Evolutionary conservation across 2,797 vertebrate species (phyloP), one percentile per base, ranked within the genome.

Genomic region (Falco rusticolus): DNA sequence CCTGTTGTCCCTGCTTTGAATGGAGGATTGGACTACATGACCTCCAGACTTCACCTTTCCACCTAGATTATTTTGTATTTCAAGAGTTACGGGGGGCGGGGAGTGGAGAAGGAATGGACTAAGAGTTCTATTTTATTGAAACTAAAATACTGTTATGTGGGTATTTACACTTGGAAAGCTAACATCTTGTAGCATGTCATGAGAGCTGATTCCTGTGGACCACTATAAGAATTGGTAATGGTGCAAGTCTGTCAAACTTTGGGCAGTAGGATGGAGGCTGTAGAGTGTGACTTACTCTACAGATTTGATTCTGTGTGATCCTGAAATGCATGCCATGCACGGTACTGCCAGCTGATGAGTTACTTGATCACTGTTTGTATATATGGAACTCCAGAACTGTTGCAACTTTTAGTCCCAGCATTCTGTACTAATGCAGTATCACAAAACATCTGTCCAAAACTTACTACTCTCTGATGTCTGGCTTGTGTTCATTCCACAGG

Each of bases 401-500:
- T 59, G 13, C 29, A 81, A 19, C 45, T 66, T 92, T 82, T 81
- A 9, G 61, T 65, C 33, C 47, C 25, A 8, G 6, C 70, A 6
- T 91, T 83, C 59, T 92, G 4, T 80, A 91, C 56, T 86, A 68
- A 87, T 24, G 41, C 33, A 83, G 57, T 92, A 65, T 72, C 51
- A 51, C 8, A 7, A 84, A 86, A 84, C 9, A n/a, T 39, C 54
- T 86, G 39, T 91, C 81, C 53, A 25, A 33, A 54, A 84, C 79
- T 86, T 75, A 13, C 15, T 89, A 71, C 61, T 66, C 41, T 91
- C 54, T 86, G 80, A 90, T 89, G 15, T 71, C 59, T 78, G 56
- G 53, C 45, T 80, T 94, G 79, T 76, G 43, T 97, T 95, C 69
- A 93, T 97, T 94, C 65, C 66, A 53, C 96, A 98, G 98, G 97